phyloP scores from a whole-genome alignment of 2,797 vertebrate genomes.

The Clarias pachynema region DNA sequence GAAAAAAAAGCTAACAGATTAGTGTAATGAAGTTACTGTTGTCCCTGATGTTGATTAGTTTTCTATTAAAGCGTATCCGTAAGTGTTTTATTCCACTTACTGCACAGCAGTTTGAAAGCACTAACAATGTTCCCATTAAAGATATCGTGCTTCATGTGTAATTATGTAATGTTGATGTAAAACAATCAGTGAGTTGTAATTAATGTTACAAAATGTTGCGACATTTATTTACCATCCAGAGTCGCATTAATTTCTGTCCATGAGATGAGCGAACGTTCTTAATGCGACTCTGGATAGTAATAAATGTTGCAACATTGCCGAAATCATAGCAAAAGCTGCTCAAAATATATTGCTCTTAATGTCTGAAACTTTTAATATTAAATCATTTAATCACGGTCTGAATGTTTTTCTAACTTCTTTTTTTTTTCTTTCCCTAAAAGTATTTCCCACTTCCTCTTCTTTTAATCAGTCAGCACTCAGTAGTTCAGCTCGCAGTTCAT shows the following conservation, averaged over 20 bases:
- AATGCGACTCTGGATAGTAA: too few relatives aligned
- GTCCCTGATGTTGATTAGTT: not conserved
- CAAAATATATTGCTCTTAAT: not conserved
- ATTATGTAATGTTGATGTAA: not conserved
- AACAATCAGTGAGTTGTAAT: not conserved
- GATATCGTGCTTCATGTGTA: not conserved
- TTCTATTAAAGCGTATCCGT: not conserved
- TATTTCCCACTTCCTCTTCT: not conserved
- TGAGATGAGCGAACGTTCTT: too few relatives aligned
- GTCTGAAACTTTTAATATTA: not conserved
- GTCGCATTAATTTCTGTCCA: too few relatives aligned
- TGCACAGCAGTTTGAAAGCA: too few relatives aligned
- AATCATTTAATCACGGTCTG: not conserved
- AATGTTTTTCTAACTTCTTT: not conserved
- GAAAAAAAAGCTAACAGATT: too few relatives aligned
- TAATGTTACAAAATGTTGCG: not conserved
- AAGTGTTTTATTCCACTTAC: not conserved
- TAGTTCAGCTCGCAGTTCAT: not conserved
- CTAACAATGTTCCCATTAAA: not conserved
- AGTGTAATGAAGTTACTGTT: too few relatives aligned
- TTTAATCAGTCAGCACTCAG: not conserved
- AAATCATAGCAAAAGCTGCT: too few relatives aligned
- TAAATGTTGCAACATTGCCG: too few relatives aligned
- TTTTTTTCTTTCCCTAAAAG: not conserved
- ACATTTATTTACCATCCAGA: too few relatives aligned